phyloP scores from a whole-genome alignment of 2,113 vertebrate species.

The Colius striatus region DNA sequence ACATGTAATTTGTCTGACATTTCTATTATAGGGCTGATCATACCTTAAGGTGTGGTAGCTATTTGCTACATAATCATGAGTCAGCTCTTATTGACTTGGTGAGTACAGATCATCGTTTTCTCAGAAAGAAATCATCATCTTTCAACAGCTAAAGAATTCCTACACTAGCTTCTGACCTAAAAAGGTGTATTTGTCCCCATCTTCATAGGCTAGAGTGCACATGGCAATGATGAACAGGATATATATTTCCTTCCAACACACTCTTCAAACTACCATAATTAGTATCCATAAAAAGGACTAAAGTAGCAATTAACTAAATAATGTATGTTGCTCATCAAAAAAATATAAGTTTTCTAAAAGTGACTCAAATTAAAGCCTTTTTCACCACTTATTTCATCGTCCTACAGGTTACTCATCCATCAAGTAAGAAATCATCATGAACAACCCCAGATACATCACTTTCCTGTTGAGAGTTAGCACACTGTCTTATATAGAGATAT shows the following conservation, averaged over 20 bases:
- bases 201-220: not conserved
- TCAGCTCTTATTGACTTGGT: not conserved
- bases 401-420: not conserved
- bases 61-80: conserved; percentile 30
- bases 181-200: not conserved
- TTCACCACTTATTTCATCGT: not conserved
- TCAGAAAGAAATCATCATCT: not conserved
- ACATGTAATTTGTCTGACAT: not conserved
- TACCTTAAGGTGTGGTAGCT: not conserved
- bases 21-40: not conserved
- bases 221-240: not conserved
- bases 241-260: not conserved
- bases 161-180: not conserved
- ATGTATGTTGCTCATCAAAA: conserved; percentile 17
- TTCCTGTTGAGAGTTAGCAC: not conserved
- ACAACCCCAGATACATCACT: not conserved
- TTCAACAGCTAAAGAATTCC: not conserved
- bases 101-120: conserved; percentile 9
- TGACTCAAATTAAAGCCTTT: not conserved
- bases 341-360: conserved; percentile 29
- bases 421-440: not conserved
- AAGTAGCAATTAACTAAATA: conserved; percentile 57
- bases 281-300: not conserved
- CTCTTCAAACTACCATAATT: conserved; percentile 3
- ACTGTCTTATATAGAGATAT: not conserved